phyloP scores from a whole-genome alignment of 1,140 invertebrate genomes.

The Platyura marginata region DNA sequence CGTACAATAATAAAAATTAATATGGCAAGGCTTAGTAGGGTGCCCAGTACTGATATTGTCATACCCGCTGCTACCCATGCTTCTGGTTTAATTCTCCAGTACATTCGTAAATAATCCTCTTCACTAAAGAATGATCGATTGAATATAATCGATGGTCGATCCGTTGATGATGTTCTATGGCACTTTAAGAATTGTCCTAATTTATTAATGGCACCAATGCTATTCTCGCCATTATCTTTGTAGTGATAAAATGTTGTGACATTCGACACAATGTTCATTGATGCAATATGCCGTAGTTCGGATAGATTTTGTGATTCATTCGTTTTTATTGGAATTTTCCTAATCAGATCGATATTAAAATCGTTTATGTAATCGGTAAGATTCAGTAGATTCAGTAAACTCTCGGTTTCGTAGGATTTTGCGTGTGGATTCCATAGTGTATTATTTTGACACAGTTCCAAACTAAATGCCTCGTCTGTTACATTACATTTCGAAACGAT shows the following conservation, averaged over 20 bases:
- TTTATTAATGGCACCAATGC: constrained; percentile 17
- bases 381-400: no score
- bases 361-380: not conserved
- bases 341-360: not conserved
- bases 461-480: no score
- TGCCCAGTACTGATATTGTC: constrained; percentile 26
- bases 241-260: constrained; percentile 21
- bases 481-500: no score
- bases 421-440: no score
- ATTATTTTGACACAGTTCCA: no score
- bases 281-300: constrained; percentile 16
- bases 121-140: constrained; percentile 7
- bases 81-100: constrained; percentile 25
- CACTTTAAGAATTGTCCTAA: constrained; percentile 22
- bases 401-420: no score
- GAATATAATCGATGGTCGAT: not conserved
- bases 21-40: constrained; percentile 27
- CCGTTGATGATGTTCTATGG: constrained; percentile 5
- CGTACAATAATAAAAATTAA: constrained; percentile 26
- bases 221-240: constrained; percentile 17
- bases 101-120: constrained; percentile 19
- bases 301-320: not conserved
- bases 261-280: constrained; percentile 19
- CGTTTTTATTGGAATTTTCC: not conserved
- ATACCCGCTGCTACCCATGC: constrained; percentile 29